Percentiles rank a stretch among this genome's conserved stretches.
Conservation (phyloP, 2,888 invertebrate genomes). For the Epistrophe eligans region DNA sequence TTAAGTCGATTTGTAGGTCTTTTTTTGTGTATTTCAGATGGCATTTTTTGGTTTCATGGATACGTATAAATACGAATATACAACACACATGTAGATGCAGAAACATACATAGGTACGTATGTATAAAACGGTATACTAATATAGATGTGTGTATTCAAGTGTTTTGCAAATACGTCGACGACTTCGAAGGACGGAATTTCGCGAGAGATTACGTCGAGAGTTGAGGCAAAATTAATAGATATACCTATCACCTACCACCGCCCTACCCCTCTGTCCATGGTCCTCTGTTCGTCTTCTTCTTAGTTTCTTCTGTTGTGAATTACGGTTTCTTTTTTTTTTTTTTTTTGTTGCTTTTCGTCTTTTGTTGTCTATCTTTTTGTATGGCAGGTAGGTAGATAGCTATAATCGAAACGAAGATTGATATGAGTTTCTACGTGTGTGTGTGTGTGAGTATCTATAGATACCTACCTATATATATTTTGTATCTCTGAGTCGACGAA, state of each 20-base stretch:
- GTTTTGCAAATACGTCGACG: constrained; percentile 66
- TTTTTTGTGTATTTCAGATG: constrained; percentile 52
- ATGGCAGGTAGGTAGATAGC: background rate
- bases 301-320: background rate
- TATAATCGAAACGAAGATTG: constrained; percentile 16
- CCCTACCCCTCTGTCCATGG: background rate
- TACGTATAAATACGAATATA: constrained; percentile 20
- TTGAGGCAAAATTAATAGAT: constrained; percentile 53
- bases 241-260: background rate
- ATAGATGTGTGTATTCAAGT: constrained; percentile 39
- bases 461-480: background rate
- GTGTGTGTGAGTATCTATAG: constrained; percentile 14
- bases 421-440: background rate
- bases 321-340: constrained; percentile 18
- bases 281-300: background rate
- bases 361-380: constrained; percentile 35
- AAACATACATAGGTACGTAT: background rate
- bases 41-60: constrained; percentile 50
- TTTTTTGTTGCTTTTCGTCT: constrained; percentile 6
- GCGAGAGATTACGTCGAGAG: constrained; percentile 67
- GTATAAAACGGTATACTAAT: background rate
- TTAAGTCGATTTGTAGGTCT: constrained; percentile 65
- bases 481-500: constrained; percentile 18
- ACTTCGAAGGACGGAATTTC: constrained; percentile 72
- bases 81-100: background rate